Base-by-base conservation (phyloP, 2,888 invertebrate species). In the Phalera bucephala region DNA sequence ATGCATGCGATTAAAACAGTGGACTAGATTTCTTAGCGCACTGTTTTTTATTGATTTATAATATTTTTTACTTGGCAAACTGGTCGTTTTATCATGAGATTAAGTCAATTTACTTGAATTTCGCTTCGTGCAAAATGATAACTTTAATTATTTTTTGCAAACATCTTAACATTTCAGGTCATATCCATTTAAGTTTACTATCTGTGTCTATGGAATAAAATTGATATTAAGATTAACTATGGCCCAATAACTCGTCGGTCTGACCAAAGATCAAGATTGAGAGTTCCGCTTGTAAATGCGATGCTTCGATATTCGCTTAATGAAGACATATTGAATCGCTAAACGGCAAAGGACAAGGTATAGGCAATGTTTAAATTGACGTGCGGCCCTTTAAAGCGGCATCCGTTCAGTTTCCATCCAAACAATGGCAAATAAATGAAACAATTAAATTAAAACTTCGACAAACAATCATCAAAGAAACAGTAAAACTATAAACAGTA, bases 271-370 rank as follows among this genome's bases (percentile, higher is more conserved):
- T 76, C 86, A 85, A 85, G 87, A 87, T 84, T 67, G 77, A 79
- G 71, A 69, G 81, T 79, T 83, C 83, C 80, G 75, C 66, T 80
- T 75, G 73, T 74, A 73, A 80, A 83, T 79, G 72, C 78, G 80
- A 78, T 80, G 80, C 79, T 79, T 78, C 80, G 83, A 84, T 82
- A 80, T 81, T 79, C 83, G 61, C 80, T 84, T 89, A 89, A 89
- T 89, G 88, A 89, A 89, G 88, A 88, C 88, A 88, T 89, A 89
- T 89, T 88, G 88, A 87, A 85, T 84, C 83, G 84, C 81, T 73
- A 80, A 84, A 74, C 83, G 79, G 78, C 78, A 64, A 74, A 72
- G 68, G 83, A 79, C 81, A 81, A 80, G 72, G 79, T 81, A 81
- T 85, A 83, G 79, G 75, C 84, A 78, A 82, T 79, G 82, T 76